Evolutionary conservation across 2,113 vertebrate species (phyloP).

Genomic region (Genyomyrus donnyi): DNA sequence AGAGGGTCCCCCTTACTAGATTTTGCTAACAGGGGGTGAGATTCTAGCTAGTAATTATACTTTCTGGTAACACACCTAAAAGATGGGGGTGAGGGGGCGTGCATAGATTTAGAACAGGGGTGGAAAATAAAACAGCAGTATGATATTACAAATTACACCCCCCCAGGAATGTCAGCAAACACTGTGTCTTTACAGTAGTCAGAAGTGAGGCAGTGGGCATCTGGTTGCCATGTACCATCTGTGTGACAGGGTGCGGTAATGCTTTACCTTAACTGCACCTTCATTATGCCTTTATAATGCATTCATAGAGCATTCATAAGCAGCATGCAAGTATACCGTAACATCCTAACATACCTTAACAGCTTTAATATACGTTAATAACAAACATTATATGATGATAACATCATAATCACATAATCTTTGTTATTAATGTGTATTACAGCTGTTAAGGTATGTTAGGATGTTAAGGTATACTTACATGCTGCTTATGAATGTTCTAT

Average conservation of each 20-base stretch:
- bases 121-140: background rate
- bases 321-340: background rate
- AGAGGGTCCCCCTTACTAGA: background rate
- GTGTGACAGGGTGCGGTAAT: background rate
- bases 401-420: background rate
- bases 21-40: background rate
- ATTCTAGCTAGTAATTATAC: background rate
- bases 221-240: background rate
- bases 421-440: background rate
- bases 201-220: background rate
- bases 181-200: background rate
- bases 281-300: background rate
- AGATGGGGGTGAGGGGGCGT: background rate
- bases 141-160: background rate
- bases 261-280: background rate
- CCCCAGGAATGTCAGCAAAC: background rate
- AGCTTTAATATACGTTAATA: background rate
- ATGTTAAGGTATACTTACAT: no score
- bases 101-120: background rate
- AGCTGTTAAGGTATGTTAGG: no score
- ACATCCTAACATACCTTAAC: background rate
- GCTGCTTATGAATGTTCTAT: no score
- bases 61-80: background rate
- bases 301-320: background rate
- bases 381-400: background rate